Conservation (phyloP, 2,113 vertebrate species). For the Chinchilla lanigera region DNA sequence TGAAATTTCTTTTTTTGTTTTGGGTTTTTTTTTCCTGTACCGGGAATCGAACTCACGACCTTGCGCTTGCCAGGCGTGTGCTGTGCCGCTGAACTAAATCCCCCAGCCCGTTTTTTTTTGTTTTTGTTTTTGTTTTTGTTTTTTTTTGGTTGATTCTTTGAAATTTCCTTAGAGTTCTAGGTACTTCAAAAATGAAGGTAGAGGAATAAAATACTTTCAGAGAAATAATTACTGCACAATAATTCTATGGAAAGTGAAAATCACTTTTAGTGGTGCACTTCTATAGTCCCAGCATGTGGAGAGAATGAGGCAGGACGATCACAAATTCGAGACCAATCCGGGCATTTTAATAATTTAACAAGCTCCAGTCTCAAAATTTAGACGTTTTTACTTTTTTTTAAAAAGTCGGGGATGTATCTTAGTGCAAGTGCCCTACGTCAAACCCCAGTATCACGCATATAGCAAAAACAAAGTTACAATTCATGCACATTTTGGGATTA, state of each 20-base stretch:
- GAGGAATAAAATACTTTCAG: slow-evolving; percentile 15
- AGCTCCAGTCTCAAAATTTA: neutral
- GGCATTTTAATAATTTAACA: neutral
- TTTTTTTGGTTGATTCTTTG: neutral
- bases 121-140: no score
- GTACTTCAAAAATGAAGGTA: neutral
- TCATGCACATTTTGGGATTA: neutral
- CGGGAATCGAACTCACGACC: no score
- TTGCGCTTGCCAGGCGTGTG: no score
- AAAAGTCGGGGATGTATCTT: neutral
- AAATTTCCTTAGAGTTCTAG: neutral
- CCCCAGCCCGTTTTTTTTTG: no score
- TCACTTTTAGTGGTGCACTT: neutral
- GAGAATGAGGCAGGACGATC: neutral
- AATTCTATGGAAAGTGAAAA: neutral
- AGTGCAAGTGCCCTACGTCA: neutral
- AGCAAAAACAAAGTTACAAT: neutral
- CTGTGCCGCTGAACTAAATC: no score
- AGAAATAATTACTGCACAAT: slow-evolving; percentile 5
- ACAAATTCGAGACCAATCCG: neutral
- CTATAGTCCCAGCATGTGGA: neutral
- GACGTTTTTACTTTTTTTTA: neutral
- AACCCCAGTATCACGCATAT: neutral
- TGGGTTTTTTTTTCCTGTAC: no score
- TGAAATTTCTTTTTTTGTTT: neutral